Base-by-base conservation (phyloP, 2,113 vertebrate species). In the Trogon surrucura region DNA sequence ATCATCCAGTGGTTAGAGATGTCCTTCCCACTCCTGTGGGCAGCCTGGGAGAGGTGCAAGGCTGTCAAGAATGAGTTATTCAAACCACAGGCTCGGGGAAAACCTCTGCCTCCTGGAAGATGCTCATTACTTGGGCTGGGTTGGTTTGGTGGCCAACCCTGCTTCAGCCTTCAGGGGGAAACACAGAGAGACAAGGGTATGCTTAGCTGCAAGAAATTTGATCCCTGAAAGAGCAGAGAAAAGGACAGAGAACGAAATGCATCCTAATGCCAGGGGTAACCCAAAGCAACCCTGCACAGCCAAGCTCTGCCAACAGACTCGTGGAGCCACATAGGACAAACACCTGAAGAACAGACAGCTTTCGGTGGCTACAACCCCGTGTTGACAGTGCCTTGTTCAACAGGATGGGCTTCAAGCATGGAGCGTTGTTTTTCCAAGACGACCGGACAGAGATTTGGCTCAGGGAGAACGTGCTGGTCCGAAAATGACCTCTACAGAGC, bases 351-450 rank as follows among this genome's bases (percentile, higher is more conserved):
- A 3, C 5, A 30, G 51, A 22, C 14, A 4, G 50, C 13, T 78
- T 80, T 62, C 16, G 21, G 58, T 58, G n/a, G 54, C 27, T 83
- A 32, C 8, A 32, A 23, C 53, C 44, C 85, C n/a, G 9, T 7
- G 0, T 16, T 29, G 61, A 2, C 29, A 38, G 64, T 5, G 48
- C 36, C 41, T 5, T 0, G 3, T 13, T 32, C 67, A 17, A 10
- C 0, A 0, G 48, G 38, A 41, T 0, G 1, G 7, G 41, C 29
- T 57, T 48, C 0, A 2, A 66, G 75, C 56, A 54, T n/a, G 0
- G 1, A 69, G 6, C 3, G 13, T 21, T 80, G 44, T 71, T 51
- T 80, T 23, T 25, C 66, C 25, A 25, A 65, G 62, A 4, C 2
- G 16, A 7, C 19, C 15, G 0, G 3, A 7, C 20, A 23, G 50